phyloP scores from a whole-genome alignment of 2,797 vertebrate genomes.

The Catharus ustulatus region DNA sequence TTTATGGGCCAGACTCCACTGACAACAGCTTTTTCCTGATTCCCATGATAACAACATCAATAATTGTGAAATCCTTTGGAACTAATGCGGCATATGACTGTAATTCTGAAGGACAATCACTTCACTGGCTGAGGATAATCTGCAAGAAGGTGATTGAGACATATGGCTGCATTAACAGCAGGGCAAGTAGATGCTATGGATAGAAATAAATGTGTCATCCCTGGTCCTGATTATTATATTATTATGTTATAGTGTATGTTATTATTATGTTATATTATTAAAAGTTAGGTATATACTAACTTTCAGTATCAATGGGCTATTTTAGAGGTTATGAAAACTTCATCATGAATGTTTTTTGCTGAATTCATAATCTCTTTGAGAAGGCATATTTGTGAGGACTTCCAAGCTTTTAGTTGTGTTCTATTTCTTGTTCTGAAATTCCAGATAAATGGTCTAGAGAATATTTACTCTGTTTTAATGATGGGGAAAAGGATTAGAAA shows the following conservation, averaged over 20 bases:
- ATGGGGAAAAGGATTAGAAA: not conserved
- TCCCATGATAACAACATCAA: not conserved
- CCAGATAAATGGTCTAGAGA: not conserved
- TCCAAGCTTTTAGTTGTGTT: not conserved
- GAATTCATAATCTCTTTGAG: not conserved
- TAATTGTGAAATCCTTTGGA: slow-evolving; percentile 12
- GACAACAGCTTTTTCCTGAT: not conserved
- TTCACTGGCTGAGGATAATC: not conserved
- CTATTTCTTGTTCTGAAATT: not conserved
- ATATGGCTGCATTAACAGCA: not conserved
- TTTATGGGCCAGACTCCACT: not conserved
- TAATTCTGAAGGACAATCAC: slow-evolving; percentile 27
- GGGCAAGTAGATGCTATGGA: not conserved
- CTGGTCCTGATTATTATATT: not conserved
- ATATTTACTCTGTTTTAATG: not conserved
- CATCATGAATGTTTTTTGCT: not conserved
- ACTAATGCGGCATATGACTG: slow-evolving; percentile 19
- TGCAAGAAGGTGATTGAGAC: not conserved
- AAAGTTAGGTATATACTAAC: not conserved
- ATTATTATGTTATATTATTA: not conserved
- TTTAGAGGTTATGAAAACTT: slow-evolving; percentile 14
- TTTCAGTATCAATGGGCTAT: not conserved
- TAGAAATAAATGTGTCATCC: not conserved
- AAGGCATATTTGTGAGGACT: not conserved
- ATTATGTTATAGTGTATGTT: too few relatives aligned